Percentiles rank a stretch among this genome's conserved stretches.
phyloP scores from a whole-genome alignment of 1,140 invertebrate species.

The Scaptomyza montana region DNA sequence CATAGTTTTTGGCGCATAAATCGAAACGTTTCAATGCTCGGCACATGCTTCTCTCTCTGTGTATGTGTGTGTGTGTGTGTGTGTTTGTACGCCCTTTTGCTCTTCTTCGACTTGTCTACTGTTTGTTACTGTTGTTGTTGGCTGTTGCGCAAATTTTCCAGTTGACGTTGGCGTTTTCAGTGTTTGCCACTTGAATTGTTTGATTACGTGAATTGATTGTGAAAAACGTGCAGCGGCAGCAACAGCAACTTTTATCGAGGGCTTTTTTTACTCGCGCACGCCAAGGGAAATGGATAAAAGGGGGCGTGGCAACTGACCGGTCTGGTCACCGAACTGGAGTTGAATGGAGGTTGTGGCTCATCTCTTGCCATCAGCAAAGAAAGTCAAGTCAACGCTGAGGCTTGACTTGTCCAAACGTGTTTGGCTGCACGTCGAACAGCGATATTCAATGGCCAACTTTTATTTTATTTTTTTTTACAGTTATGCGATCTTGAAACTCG shows the following conservation, averaged over 20 bases:
- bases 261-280: slow-evolving; percentile 2
- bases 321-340: neutral
- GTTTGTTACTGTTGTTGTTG: slow-evolving; percentile 48
- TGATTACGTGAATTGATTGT: slow-evolving; percentile 83
- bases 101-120: slow-evolving; percentile 1
- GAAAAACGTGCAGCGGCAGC: slow-evolving; percentile 79
- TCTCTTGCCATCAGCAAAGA: slow-evolving; percentile 22
- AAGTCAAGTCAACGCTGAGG: slow-evolving; percentile 48
- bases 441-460: slow-evolving; percentile 66
- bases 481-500: slow-evolving; percentile 39
- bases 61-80: slow-evolving; percentile 15
- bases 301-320: slow-evolving; percentile 10
- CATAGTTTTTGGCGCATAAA: slow-evolving; percentile 82
- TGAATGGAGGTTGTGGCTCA: slow-evolving; percentile 10
- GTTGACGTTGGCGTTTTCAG: slow-evolving; percentile 82
- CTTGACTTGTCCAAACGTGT: slow-evolving; percentile 53
- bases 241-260: slow-evolving; percentile 24
- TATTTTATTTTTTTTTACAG: slow-evolving; percentile 28
- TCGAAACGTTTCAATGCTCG: slow-evolving; percentile 75
- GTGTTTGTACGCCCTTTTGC: slow-evolving; percentile 3
- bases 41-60: slow-evolving; percentile 34
- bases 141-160: slow-evolving; percentile 77
- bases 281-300: neutral
- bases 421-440: slow-evolving; percentile 53
- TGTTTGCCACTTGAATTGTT: slow-evolving; percentile 83